A percentile compares a stretch with the other conserved stretches of the same genome.
Conservation (phyloP, 2,888 invertebrate genomes). For the Pilophorus perplexus region DNA sequence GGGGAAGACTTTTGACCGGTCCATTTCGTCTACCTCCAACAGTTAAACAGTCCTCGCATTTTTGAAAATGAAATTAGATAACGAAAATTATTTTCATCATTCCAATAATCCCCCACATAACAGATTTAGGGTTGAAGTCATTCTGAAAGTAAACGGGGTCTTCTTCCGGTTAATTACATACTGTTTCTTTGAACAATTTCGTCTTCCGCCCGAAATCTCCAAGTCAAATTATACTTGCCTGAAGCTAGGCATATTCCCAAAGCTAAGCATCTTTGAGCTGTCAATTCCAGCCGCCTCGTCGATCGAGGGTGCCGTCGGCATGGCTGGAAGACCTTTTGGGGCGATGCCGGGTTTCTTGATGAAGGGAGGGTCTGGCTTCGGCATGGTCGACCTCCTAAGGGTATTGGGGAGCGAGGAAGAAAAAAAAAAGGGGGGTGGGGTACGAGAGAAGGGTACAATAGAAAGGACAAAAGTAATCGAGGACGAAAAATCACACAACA, state of each 20-base stretch:
- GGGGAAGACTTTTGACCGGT: too few relatives aligned
- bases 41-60: background rate
- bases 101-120: background rate
- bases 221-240: conserved; percentile 61
- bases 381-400: conserved; percentile 77
- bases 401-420: conserved; percentile 26
- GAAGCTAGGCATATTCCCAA: conserved; percentile 70
- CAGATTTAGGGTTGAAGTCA: background rate
- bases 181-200: conserved; percentile 10
- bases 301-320: conserved; percentile 55
- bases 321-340: conserved; percentile 52
- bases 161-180: too few relatives aligned
- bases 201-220: background rate
- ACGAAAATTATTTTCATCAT: background rate
- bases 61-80: background rate
- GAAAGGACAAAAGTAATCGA: background rate
- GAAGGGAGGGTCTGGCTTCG: conserved; percentile 85
- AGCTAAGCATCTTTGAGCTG: conserved; percentile 76
- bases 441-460: conserved; percentile 34
- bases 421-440: conserved; percentile 17
- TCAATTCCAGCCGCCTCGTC: conserved; percentile 78
- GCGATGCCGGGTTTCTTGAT: conserved; percentile 75
- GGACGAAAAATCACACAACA: background rate
- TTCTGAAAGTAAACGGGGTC: background rate
- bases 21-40: too few relatives aligned